Percentiles rank a stretch among this genome's conserved stretches.
These are phyloP conservation scores for Pseudochaenichthys georgianus DNA, from an alignment of 2,797 vertebrate genomes.

Conservation along the genomic window DNA sequence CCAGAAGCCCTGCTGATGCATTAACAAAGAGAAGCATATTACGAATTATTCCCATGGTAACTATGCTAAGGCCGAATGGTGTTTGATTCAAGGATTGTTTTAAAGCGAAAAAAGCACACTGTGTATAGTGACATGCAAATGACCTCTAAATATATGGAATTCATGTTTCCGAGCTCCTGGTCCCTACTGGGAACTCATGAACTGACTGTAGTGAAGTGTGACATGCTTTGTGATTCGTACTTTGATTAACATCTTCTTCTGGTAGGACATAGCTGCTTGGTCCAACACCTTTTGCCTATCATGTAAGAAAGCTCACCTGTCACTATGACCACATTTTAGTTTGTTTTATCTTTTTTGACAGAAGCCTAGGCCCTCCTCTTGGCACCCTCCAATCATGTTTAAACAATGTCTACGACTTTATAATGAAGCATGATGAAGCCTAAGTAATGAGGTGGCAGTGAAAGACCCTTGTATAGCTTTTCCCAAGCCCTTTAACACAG, in stretches of 20 bases:
- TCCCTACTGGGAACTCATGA: not conserved
- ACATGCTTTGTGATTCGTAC: not conserved
- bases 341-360: slow-evolving; percentile 26
- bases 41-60: slow-evolving; percentile 1
- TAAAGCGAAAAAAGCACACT: slow-evolving; percentile 16
- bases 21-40: slow-evolving; percentile 3
- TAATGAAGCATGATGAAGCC: slow-evolving; percentile 81
- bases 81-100: slow-evolving; percentile 26
- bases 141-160: slow-evolving; percentile 12
- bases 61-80: not conserved
- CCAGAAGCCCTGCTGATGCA: not conserved
- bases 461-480: slow-evolving; percentile 65
- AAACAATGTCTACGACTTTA: slow-evolving; percentile 73
- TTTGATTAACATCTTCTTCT: not conserved
- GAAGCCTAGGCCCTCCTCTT: slow-evolving; percentile 14
- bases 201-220: slow-evolving; percentile 2
- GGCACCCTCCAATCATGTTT: slow-evolving; percentile 69
- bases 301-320: slow-evolving; percentile 3
- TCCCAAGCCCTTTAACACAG: slow-evolving; percentile 78
- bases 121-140: slow-evolving; percentile 19
- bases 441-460: slow-evolving; percentile 80
- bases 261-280: not conserved
- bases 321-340: slow-evolving; percentile 20
- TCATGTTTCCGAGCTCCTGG: not conserved
- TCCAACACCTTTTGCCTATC: slow-evolving; percentile 21